These are phyloP conservation scores for Urocolius indicus DNA, from an alignment of 2,113 vertebrate species.

Conservation along the genomic window DNA sequence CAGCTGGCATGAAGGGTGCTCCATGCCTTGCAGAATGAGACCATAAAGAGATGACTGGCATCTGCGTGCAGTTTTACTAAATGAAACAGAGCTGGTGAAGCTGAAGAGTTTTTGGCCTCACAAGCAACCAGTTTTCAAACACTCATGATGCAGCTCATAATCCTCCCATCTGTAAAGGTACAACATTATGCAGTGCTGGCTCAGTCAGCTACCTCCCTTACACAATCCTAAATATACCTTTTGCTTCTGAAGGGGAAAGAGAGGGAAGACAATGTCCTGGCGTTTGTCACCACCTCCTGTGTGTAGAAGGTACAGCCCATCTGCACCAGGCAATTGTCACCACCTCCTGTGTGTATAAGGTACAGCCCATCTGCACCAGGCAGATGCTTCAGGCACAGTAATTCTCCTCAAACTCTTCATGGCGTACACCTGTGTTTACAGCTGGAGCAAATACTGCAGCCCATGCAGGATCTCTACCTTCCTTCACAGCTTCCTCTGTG, in stretches of 20 bases:
- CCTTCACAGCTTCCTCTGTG: background rate
- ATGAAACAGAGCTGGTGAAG: background rate
- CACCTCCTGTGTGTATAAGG: background rate
- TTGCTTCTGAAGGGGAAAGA: background rate
- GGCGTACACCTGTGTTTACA: background rate
- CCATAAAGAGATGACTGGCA: background rate
- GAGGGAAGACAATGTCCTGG: background rate
- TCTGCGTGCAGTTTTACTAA: background rate
- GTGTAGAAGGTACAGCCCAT: background rate
- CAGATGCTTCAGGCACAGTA: background rate
- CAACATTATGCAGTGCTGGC: background rate
- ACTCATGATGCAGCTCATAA: accelerated
- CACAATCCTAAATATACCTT: background rate
- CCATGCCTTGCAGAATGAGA: background rate
- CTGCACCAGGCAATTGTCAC: background rate
- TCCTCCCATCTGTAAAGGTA: background rate
- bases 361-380: accelerated
- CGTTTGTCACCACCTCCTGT: background rate
- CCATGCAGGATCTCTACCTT: background rate
- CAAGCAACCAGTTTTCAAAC: background rate
- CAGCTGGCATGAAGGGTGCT: background rate
- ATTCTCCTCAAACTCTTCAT: background rate
- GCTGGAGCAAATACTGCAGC: background rate
- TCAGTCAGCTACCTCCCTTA: background rate
- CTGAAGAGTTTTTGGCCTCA: background rate